Conservation (phyloP, 2,888 invertebrate species). For the Dynastes hyllus region DNA sequence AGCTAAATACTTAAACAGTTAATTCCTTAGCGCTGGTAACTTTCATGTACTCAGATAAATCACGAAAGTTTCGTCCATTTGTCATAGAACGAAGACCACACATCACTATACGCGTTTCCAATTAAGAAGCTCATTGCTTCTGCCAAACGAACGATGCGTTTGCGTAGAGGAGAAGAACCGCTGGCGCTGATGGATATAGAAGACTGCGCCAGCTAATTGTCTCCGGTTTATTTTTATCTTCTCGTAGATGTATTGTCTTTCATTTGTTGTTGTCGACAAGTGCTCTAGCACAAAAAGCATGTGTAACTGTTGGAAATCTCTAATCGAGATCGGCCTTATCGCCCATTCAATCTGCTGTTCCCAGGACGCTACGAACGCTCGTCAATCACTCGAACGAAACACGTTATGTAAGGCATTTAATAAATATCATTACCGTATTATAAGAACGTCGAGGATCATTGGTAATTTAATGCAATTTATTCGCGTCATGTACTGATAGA, state of each 20-base stretch:
- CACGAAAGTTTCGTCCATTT: slow-evolving; percentile 38
- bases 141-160: slow-evolving; percentile 6
- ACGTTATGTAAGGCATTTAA: slow-evolving; percentile 51
- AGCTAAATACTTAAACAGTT: slow-evolving; percentile 15
- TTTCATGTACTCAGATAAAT: slow-evolving; percentile 32
- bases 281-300: slow-evolving; percentile 46
- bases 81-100: slow-evolving; percentile 43
- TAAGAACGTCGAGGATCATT: slow-evolving; percentile 14
- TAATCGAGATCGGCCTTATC: slow-evolving; percentile 58
- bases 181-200: slow-evolving; percentile 45
- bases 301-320: slow-evolving; percentile 52
- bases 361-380: slow-evolving; percentile 55
- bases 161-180: slow-evolving; percentile 19
- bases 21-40: slow-evolving; percentile 34
- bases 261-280: slow-evolving; percentile 49
- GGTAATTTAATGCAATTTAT: slow-evolving; percentile 46
- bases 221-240: slow-evolving; percentile 49
- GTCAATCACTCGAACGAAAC: slow-evolving; percentile 57
- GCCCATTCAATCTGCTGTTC: slow-evolving; percentile 58
- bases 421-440: slow-evolving; percentile 49
- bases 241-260: slow-evolving; percentile 39
- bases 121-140: slow-evolving; percentile 45
- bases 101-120: slow-evolving; percentile 46
- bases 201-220: slow-evolving; percentile 42
- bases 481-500: slow-evolving; percentile 29